A percentile compares a stretch with the other conserved stretches of the same genome.
phyloP scores from a whole-genome alignment of 2,113 vertebrate genomes.

The Erythrocercus mccallii region DNA sequence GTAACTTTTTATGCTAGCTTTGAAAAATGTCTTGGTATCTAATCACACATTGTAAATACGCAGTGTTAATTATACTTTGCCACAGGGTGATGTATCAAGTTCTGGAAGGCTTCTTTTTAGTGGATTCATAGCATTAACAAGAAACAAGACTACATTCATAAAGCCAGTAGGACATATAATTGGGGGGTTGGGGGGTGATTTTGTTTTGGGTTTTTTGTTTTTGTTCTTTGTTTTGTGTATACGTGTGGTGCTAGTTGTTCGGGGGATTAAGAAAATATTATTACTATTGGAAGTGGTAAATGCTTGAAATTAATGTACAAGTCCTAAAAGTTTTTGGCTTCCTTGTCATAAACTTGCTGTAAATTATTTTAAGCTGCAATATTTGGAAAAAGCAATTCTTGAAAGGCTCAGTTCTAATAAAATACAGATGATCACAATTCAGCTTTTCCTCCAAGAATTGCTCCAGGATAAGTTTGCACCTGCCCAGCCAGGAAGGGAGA shows the following conservation, averaged over 20 bases:
- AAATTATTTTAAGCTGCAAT: background rate
- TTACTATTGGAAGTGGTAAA: background rate
- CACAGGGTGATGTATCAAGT: background rate
- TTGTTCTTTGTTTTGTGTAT: background rate
- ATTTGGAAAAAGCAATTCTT: background rate
- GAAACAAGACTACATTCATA: background rate
- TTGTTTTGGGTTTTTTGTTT: background rate
- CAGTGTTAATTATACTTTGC: constrained; percentile 44
- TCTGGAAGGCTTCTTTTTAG: background rate
- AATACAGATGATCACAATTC: background rate
- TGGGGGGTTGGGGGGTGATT: background rate
- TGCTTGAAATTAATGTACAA: background rate
- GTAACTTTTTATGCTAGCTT: constrained; percentile 36
- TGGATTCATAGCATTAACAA: background rate
- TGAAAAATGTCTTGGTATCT: constrained; percentile 51
- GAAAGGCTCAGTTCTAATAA: background rate
- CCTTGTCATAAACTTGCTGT: background rate
- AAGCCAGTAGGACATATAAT: background rate
- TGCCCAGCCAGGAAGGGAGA: background rate
- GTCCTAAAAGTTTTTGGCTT: background rate
- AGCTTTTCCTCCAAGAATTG: background rate
- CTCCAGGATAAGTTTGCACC: background rate
- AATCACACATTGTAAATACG: constrained; percentile 53
- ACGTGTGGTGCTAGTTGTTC: background rate
- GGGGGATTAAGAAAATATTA: background rate